Conservation (phyloP, 2,113 vertebrate genomes). For the Octodon degus region DNA sequence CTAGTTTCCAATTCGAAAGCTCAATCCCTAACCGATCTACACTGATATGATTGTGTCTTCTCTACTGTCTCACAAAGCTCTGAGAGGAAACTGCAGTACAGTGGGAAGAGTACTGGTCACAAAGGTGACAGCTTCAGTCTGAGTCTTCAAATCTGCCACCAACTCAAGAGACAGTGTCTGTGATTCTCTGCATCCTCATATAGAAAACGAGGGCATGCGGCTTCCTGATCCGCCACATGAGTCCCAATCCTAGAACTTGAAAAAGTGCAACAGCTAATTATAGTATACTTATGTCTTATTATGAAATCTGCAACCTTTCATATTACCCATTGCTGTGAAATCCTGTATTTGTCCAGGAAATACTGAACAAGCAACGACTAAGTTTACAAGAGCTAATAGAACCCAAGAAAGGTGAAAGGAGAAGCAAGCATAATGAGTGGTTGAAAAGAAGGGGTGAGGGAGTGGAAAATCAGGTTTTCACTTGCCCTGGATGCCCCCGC, state of each 20-base stretch:
- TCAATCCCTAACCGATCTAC: slow-evolving; percentile 15
- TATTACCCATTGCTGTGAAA: not conserved
- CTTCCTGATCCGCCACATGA: not conserved
- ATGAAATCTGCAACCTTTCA: not conserved
- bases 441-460: not conserved
- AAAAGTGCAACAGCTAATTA: not conserved
- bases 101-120: not conserved
- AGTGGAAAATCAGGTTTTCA: not conserved
- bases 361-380: not conserved
- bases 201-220: not conserved
- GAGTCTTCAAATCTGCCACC: not conserved
- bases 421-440: not conserved
- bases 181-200: not conserved
- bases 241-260: not conserved
- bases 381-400: not conserved
- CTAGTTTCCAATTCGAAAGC: slow-evolving; percentile 39
- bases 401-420: not conserved
- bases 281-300: not conserved
- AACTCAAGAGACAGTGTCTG: not conserved
- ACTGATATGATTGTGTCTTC: slow-evolving; percentile 17
- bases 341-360: not conserved
- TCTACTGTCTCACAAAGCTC: not conserved
- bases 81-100: not conserved
- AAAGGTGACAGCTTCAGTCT: not conserved
- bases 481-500: not conserved